Evolutionary conservation across 1,140 invertebrate species (phyloP).

Genomic region (Bombus affinis): DNA sequence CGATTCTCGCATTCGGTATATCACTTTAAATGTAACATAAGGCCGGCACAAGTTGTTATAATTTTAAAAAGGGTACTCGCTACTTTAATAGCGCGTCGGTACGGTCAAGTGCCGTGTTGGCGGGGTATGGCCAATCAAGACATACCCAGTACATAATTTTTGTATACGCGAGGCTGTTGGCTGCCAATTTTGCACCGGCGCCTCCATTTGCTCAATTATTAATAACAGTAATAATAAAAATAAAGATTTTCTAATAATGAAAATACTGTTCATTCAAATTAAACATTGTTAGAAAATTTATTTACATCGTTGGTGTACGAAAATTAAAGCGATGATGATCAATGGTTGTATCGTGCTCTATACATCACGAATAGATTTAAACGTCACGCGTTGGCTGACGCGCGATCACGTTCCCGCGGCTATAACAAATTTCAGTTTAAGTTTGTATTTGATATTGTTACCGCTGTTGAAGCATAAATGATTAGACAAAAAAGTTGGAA

Average conservation of each 20-base stretch:
- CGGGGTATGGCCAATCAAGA: conserved; percentile 86
- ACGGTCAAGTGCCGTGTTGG: conserved; percentile 61
- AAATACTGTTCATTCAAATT: accelerated
- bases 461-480: background rate
- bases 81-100: conserved; percentile 81
- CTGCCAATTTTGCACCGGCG: conserved; percentile 81
- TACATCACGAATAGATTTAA: background rate
- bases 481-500: background rate
- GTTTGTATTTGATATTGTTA: background rate
- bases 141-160: conserved; percentile 86
- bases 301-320: no score
- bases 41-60: accelerated
- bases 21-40: conserved; percentile 23
- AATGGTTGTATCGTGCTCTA: background rate
- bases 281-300: no score
- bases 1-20: conserved; percentile 48
- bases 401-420: background rate
- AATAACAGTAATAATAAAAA: background rate
- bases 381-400: background rate
- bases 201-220: conserved; percentile 66
- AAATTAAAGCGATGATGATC: background rate
- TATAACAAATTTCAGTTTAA: background rate
- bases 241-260: accelerated
- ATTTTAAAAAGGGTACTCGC: conserved; percentile 83
- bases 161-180: conserved; percentile 82